Evolutionary conservation across 1,140 invertebrate genomes (phyloP), one percentile per base, ranked within the genome.

Genomic region (Meteorus sp.): DNA sequence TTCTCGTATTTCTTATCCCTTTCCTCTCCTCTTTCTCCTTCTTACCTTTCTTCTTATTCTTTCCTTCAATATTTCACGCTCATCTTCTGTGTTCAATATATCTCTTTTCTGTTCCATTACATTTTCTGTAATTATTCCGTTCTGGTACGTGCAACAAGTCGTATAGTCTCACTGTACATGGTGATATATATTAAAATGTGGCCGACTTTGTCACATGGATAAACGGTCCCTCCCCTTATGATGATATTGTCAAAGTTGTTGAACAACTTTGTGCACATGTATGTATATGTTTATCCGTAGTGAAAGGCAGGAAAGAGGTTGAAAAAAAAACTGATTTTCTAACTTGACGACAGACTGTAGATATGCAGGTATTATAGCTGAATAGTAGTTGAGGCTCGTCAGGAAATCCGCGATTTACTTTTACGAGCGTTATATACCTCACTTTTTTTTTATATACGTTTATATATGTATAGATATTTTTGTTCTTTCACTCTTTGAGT

Each of bases 221-320:
- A n/a, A n/a, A n/a, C n/a, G n/a, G n/a, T n/a, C n/a, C n/a, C n/a
- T n/a, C n/a, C n/a, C n/a, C n/a, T n/a, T n/a, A n/a, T n/a, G n/a
- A n/a, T n/a, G n/a, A n/a, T n/a, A 39, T 39, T n/a, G 35, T 8
- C 13, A 39, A 13, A 39, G 29, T 48, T 29, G 39, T 8, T 33
- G 9, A 19, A 29, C 31, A 39, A 27, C 43, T 48, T 57, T 51
- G 15, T 35, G 15, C 33, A 51, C 45, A 20, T 9, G 25, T 51
- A 50, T 51, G 47, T 43, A 58, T 47, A 50, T 51, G 47, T 43
- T 51, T 47, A 58, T 58, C 56, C 56, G 56, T 45, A 50, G 47
- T 51, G 56, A 58, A 58, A 58, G 47, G 55, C 56, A 44, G 56
- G 56, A 43, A 44, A 51, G 19, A 48, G 39, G 29, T 33, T 15